Percentiles rank a stretch among this genome's conserved stretches.
phyloP scores from a whole-genome alignment of 2,113 vertebrate genomes.

The Solenodon paradoxus region DNA sequence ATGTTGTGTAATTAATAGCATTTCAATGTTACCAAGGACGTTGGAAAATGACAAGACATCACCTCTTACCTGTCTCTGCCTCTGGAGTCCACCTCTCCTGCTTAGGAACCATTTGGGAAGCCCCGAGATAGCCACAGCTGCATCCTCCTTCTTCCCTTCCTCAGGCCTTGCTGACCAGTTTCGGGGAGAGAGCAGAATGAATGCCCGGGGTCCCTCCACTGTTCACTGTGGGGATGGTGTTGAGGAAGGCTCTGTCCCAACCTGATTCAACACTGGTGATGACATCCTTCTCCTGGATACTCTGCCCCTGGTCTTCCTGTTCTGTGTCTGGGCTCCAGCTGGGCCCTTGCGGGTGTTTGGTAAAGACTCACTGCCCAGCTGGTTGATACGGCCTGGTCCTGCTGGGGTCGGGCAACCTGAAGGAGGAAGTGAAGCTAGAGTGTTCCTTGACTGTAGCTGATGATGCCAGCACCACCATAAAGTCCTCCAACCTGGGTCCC shows the following conservation, averaged over 20 bases:
- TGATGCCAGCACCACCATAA: neutral
- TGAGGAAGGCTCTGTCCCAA: neutral
- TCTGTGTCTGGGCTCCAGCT: neutral
- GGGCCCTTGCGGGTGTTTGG: neutral
- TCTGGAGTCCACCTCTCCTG: neutral
- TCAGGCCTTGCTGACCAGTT: neutral
- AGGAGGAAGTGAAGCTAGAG: neutral
- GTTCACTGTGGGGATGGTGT: neutral
- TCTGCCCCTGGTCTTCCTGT: neutral
- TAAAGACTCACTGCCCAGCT: neutral
- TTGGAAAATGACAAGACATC: neutral
- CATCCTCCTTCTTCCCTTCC: neutral
- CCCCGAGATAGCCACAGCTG: neutral
- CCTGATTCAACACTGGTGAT: neutral
- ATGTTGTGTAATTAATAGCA: neutral
- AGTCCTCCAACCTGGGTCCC: neutral
- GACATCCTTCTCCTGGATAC: neutral
- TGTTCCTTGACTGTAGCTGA: neutral
- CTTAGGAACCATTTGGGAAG: neutral
- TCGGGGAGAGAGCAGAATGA: neutral
- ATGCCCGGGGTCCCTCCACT: neutral
- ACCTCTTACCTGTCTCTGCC: neutral
- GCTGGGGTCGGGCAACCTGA: neutral
- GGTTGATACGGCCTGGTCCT: neutral
- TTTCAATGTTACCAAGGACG: constrained; percentile 17